Conservation (phyloP, 2,888 invertebrate genomes). For the Cheilosia pagana region DNA sequence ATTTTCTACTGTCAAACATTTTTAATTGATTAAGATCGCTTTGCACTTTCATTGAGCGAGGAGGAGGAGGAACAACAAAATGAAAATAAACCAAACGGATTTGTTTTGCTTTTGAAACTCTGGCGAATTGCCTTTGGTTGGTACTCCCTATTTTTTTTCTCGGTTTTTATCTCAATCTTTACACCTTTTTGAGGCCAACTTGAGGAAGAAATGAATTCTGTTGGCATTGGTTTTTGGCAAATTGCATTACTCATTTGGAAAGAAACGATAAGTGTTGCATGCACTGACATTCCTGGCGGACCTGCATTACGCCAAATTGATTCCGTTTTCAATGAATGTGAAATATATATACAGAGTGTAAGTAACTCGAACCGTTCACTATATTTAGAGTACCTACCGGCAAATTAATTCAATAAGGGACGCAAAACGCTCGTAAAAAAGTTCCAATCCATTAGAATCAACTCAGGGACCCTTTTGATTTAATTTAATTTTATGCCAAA, state of each 20-base stretch:
- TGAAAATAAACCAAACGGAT: not conserved
- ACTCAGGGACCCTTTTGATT: not conserved
- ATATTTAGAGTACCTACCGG: too few species aligned
- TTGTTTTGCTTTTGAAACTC: not conserved
- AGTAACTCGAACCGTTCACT: too few species aligned
- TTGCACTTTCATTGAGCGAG: conserved; percentile 42
- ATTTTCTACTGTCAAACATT: conserved; percentile 57
- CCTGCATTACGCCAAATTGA: conserved; percentile 13
- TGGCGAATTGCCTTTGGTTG: conserved; percentile 22
- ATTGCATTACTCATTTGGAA: conserved; percentile 15
- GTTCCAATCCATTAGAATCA: not conserved
- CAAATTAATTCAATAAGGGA: not conserved
- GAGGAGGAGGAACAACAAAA: not conserved
- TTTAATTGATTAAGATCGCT: conserved; percentile 62
- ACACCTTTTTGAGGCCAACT: conserved; percentile 46
- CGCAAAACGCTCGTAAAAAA: not conserved
- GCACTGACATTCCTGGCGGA: conserved; percentile 40
- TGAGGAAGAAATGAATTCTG: conserved; percentile 15
- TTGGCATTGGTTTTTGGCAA: conserved; percentile 53
- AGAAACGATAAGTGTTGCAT: conserved; percentile 5
- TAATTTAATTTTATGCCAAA: not conserved
- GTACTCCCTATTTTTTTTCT: too few species aligned
- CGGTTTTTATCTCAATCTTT: conserved; percentile 26
- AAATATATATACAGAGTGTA: not conserved
- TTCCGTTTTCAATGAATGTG: conserved; percentile 4